These are phyloP conservation scores for Fistularia tabacaria DNA, from an alignment of 2,797 vertebrate genomes.

Conservation along the genomic window DNA sequence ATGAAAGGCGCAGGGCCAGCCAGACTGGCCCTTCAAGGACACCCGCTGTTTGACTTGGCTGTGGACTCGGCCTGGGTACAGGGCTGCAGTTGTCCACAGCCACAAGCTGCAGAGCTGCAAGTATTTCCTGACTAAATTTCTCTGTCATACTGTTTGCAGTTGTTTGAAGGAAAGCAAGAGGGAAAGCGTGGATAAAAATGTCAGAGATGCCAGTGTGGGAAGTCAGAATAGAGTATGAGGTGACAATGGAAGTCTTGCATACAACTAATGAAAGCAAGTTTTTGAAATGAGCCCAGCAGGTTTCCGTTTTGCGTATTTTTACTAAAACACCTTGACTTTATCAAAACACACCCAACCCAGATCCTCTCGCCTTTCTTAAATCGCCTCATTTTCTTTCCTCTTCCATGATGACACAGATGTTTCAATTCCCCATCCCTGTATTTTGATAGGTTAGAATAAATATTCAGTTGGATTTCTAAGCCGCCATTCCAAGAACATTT, in stretches of 20 bases:
- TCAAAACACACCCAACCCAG: too few relatives aligned
- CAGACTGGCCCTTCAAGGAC: constrained; percentile 85
- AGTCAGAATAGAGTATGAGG: constrained; percentile 26
- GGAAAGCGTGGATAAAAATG: constrained; percentile 32
- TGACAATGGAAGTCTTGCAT: constrained; percentile 5
- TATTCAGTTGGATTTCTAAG: constrained; percentile 46
- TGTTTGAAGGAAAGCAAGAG: constrained; percentile 32
- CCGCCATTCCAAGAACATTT: constrained; percentile 41
- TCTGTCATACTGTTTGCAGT: constrained; percentile 67
- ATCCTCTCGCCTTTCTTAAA: too few relatives aligned
- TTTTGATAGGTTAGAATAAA: constrained; percentile 47
- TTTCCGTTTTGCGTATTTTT: constrained; percentile 23
- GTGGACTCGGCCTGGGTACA: constrained; percentile 74
- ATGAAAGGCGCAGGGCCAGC: constrained; percentile 69
- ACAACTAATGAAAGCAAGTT: neutral
- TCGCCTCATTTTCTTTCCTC: constrained; percentile 48
- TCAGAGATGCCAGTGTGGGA: constrained; percentile 21
- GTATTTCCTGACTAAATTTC: constrained; percentile 87
- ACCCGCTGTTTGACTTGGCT: constrained; percentile 93
- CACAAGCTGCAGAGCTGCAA: constrained; percentile 80
- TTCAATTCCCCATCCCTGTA: constrained; percentile 26
- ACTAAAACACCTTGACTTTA: too few relatives aligned
- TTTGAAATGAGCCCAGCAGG: too few relatives aligned
- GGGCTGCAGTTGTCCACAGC: constrained; percentile 85
- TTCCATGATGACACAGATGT: constrained; percentile 53